Base-by-base conservation (phyloP, 2,113 vertebrate genomes). In the Siniperca knerii region DNA sequence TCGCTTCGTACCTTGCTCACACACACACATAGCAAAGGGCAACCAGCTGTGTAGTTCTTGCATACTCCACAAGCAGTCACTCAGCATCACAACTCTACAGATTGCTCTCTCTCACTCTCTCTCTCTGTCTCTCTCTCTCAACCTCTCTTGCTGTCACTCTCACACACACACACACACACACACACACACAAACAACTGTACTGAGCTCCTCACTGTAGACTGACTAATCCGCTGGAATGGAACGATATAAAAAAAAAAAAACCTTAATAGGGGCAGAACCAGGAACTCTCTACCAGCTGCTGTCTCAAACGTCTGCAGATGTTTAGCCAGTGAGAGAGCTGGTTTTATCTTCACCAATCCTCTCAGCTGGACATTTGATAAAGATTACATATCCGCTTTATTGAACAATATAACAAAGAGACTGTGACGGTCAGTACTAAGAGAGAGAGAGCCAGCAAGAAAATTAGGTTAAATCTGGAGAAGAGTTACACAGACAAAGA, bases 11-110 rank as follows among this genome's bases (percentile, higher is more conserved):
- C 70, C 80, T 82, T 50, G 64, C 87, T 82, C 68, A 67, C 52
- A 64, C 40, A 66, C 40, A 42, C 42, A 44, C 42, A 67, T n/a
- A 86, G 86, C 67, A 90, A 86, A 90, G 85, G 87, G 67, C 80
- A 87, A 87, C 86, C 93, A 93, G 90, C 90, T 88, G 88, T 82
- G 87, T 90, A 84, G 64, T 89, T 94, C 81, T 81, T 70, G 81
- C 82, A 90, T 86, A 89, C 69, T 76, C 81, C 73, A 81, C 68
- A 73, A 64, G 55, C 79, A 68, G 73, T 68, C 77, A 37, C 50
- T 77, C 82, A 75, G 42, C 66, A 68, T 78, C 70, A 62, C 69
- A 80, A 61, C 70, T 88, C 57, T 50, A 65, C 79, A 85, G 65
- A 81, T 71, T 75, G 12, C 66, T 62, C 52, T 60, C 37, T 37